phyloP scores from a whole-genome alignment of 2,797 vertebrate species.

The Numenius phaeopus region DNA sequence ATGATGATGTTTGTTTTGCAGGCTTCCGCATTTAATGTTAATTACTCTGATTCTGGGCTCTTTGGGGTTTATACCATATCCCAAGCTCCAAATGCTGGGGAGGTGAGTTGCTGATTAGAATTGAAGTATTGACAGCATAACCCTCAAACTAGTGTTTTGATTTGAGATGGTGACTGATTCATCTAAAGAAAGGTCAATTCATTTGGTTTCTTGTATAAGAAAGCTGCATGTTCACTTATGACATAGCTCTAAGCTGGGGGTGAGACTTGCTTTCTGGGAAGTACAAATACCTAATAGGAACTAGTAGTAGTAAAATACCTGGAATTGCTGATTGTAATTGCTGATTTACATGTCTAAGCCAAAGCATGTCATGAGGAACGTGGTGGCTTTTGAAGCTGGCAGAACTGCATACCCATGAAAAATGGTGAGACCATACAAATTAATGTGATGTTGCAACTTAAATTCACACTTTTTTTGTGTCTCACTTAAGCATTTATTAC shows the following conservation, averaged over 20 bases:
- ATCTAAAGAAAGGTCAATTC: background rate
- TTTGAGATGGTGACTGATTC: background rate
- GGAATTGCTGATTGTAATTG: background rate
- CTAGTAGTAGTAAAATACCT: background rate
- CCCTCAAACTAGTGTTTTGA: background rate
- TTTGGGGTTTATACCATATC: slow-evolving; percentile 93
- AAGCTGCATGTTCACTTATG: background rate
- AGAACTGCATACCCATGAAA: background rate
- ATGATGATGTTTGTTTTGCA: slow-evolving; percentile 70
- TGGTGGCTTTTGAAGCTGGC: background rate
- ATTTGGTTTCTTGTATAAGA: background rate
- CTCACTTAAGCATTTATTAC: background rate
- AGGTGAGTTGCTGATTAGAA: slow-evolving; percentile 83
- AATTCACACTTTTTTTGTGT: background rate
- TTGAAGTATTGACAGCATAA: background rate
- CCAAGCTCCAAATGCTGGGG: slow-evolving; percentile 82
- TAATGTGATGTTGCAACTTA: background rate
- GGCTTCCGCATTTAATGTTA: slow-evolving; percentile 90
- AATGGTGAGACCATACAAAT: background rate
- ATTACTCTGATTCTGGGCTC: slow-evolving; percentile 94
- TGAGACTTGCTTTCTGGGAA: background rate
- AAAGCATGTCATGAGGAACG: background rate
- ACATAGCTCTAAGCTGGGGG: background rate
- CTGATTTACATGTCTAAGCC: background rate
- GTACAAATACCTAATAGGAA: background rate